These are phyloP conservation scores for Diachasmimorpha longicaudata DNA, from an alignment of 1,140 invertebrate species.

Conservation along the genomic window DNA sequence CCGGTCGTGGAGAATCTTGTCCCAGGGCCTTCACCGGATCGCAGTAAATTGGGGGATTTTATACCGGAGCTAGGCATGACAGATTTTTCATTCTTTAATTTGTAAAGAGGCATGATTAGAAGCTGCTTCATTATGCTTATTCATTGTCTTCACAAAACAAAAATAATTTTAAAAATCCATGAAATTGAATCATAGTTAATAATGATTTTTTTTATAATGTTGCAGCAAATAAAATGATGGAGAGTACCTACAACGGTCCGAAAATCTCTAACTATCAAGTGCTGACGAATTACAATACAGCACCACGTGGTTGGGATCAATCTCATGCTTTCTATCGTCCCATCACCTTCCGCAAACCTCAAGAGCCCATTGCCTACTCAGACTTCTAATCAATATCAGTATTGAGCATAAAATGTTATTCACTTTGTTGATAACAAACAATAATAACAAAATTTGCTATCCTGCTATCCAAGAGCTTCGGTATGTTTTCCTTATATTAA, in stretches of 20 bases:
- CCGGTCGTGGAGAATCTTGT: constrained; percentile 51
- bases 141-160: too few species aligned
- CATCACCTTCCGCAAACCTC: constrained; percentile 68
- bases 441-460: too few species aligned
- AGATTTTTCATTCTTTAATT: background rate
- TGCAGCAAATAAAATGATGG: constrained; percentile 46
- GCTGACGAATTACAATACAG: constrained; percentile 76
- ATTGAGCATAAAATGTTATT: background rate
- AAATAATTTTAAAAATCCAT: background rate
- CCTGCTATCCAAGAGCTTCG: background rate
- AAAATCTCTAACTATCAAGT: constrained; percentile 57
- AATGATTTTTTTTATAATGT: background rate
- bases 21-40: constrained; percentile 38
- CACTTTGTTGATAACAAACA: background rate
- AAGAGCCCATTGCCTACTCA: constrained; percentile 65
- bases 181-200: background rate
- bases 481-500: constrained; percentile 1
- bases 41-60: constrained; percentile 33
- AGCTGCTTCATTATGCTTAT: too few species aligned
- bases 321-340: constrained; percentile 71
- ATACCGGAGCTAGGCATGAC: constrained; percentile 44
- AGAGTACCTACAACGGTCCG: constrained; percentile 52
- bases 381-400: constrained; percentile 65
- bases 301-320: constrained; percentile 79
- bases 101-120: background rate